phyloP scores from a whole-genome alignment of 2,113 vertebrate genomes.

The Larimichthys polyactis region DNA sequence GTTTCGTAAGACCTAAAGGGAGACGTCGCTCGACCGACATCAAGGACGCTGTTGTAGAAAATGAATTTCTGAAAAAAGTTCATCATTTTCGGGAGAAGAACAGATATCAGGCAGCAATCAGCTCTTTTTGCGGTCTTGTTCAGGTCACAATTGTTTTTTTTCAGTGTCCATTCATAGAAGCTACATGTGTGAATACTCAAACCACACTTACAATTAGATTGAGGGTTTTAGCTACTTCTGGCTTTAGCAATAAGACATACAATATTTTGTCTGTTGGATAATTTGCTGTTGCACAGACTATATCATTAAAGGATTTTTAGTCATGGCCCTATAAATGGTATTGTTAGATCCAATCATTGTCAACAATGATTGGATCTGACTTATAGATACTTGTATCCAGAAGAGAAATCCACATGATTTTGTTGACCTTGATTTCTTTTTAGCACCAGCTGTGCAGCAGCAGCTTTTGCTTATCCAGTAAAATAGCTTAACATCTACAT shows the following conservation, averaged over 20 bases:
- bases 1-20: constrained; percentile 18
- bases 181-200: not conserved
- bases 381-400: too few species aligned
- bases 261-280: not conserved
- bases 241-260: not conserved
- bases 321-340: too few species aligned
- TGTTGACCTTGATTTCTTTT: too few species aligned
- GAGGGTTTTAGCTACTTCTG: not conserved
- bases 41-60: not conserved
- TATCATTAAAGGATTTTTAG: not conserved
- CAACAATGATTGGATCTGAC: too few species aligned
- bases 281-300: too few species aligned
- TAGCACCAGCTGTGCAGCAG: too few species aligned
- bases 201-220: not conserved
- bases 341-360: too few species aligned
- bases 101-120: not conserved
- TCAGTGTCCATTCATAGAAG: not conserved
- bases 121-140: not conserved
- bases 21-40: not conserved
- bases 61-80: not conserved
- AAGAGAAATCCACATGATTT: too few species aligned
- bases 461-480: too few species aligned
- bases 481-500: not conserved
- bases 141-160: constrained; percentile 17
- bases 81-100: constrained; percentile 26